Conservation (phyloP, 2,888 invertebrate genomes). For the Adela reaumurella region DNA sequence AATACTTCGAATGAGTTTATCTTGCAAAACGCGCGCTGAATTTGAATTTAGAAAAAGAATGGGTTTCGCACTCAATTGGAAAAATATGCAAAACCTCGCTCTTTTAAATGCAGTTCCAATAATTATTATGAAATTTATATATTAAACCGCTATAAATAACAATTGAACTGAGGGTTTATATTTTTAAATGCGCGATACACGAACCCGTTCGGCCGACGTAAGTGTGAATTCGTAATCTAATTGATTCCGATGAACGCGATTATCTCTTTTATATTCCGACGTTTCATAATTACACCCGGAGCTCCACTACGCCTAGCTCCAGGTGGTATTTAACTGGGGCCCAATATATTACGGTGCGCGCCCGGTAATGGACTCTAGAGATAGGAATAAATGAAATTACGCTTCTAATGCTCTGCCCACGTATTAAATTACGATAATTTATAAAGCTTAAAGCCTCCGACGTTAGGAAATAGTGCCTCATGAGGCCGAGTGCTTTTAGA, state of each 20-base stretch:
- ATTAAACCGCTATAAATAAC: no score
- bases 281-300: neutral
- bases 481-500: no score
- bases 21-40: no score
- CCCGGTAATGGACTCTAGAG: neutral
- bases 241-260: neutral
- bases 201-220: neutral
- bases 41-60: no score
- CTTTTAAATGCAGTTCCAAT: no score
- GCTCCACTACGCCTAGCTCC: neutral
- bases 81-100: no score
- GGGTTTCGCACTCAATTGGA: no score
- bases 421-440: conserved; percentile 25
- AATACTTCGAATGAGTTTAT: no score
- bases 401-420: conserved; percentile 38
- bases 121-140: no score
- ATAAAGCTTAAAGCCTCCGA: conserved; percentile 3
- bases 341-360: neutral
- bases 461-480: neutral
- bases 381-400: conserved; percentile 7
- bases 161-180: no score
- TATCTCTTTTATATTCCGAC: neutral
- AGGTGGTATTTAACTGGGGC: neutral
- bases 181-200: no score
- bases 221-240: neutral